A percentile compares a stretch with the other conserved stretches of the same genome.
Conservation (phyloP, 2,888 invertebrate genomes). For the Scaptomyza polygonia region DNA sequence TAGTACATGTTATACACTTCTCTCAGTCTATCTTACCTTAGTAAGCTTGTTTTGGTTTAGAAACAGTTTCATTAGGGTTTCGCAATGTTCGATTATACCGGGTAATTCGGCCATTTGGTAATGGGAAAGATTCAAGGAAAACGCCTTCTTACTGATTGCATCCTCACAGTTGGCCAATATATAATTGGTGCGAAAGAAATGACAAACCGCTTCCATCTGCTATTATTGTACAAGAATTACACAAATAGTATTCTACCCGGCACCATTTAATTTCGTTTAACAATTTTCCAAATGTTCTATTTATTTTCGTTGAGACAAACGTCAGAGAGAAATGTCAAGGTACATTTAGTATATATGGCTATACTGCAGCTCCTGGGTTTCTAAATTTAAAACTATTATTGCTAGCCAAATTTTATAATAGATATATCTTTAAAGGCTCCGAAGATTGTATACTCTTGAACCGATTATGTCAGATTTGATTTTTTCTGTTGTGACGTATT, state of each 20-base stretch:
- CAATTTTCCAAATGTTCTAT: conserved; percentile 35
- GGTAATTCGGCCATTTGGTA: conserved; percentile 88
- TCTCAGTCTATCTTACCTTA: conserved; percentile 72
- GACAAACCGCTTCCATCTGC: conserved; percentile 87
- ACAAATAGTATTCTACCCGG: neutral
- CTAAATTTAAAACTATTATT: conserved; percentile 42
- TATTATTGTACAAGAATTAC: neutral
- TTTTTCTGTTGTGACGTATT: no score
- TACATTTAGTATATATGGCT: conserved; percentile 1
- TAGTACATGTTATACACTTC: neutral
- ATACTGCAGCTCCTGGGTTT: conserved; percentile 15
- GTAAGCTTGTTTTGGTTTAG: conserved; percentile 88
- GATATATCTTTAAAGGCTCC: neutral
- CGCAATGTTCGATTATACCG: conserved; percentile 86
- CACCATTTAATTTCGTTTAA: conserved; percentile 28
- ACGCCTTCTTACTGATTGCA: conserved; percentile 86
- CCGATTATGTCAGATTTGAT: no score
- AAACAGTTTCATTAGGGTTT: conserved; percentile 87
- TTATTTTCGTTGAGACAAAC: conserved; percentile 35
- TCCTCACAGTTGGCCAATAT: conserved; percentile 88
- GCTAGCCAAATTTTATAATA: conserved; percentile 34
- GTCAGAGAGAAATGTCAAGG: conserved; percentile 29
- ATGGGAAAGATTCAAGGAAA: conserved; percentile 87
- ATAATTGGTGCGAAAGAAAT: conserved; percentile 89
- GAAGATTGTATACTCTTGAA: conserved; percentile 14